phyloP scores from a whole-genome alignment of 2,797 vertebrate genomes.

The Craterocephalus amniculus region DNA sequence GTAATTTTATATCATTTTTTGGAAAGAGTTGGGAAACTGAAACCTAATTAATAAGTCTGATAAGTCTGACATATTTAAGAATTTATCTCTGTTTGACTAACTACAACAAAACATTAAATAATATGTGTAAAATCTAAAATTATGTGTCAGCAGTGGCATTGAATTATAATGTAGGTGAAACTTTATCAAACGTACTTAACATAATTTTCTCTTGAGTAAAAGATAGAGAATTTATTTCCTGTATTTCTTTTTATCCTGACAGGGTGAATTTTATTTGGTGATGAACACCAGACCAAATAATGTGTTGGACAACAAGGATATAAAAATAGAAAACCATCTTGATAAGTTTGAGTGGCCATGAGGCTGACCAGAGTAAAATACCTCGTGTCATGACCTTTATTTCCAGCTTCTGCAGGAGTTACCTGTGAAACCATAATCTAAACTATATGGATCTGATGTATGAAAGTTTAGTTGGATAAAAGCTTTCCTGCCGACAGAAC shows the following conservation, averaged over 20 bases:
- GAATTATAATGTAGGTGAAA: too few species aligned
- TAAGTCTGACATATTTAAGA: not conserved
- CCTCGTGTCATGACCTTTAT: slow-evolving; percentile 31
- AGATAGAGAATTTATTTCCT: too few species aligned
- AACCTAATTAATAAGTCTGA: not conserved
- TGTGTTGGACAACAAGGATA: slow-evolving; percentile 4
- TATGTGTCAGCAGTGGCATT: too few species aligned
- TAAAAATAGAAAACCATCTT: slow-evolving; percentile 22
- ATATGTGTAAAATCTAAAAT: too few species aligned
- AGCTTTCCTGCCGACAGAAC: not conserved
- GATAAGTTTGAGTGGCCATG: slow-evolving; percentile 45
- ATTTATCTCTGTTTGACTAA: too few species aligned
- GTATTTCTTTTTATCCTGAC: too few species aligned
- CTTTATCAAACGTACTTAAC: too few species aligned
- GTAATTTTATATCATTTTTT: not conserved
- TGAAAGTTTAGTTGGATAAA: not conserved
- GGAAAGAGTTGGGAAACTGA: not conserved
- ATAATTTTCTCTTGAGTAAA: too few species aligned
- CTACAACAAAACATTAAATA: too few species aligned
- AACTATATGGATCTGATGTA: not conserved
- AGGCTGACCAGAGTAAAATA: slow-evolving; percentile 45
- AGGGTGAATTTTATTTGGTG: too few species aligned
- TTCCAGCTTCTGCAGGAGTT: slow-evolving; percentile 31
- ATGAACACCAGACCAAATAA: not conserved
- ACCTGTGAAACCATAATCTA: not conserved